A percentile compares a stretch with the other conserved stretches of the same genome.
Conservation (phyloP, 2,888 invertebrate species). For the Bunonema sp. region DNA sequence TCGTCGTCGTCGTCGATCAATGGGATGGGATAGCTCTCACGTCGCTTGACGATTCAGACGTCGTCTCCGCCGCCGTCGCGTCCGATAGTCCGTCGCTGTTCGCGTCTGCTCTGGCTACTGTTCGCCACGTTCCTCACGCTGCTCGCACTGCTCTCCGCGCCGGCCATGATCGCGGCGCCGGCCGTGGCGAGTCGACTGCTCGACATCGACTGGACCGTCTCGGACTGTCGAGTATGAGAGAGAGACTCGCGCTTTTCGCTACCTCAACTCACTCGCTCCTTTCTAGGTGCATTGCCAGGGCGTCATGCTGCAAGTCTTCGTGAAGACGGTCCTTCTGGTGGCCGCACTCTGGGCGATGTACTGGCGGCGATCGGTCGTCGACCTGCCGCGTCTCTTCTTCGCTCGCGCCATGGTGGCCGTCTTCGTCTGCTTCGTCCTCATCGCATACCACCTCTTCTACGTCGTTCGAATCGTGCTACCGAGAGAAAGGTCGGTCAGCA, state of each 20-base stretch:
- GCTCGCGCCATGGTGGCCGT: constrained; percentile 26
- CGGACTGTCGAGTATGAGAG: too few species aligned
- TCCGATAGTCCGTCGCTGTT: too few species aligned
- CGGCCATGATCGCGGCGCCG: constrained; percentile 29
- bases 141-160: constrained; percentile 28
- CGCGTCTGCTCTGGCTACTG: constrained; percentile 26
- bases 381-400: constrained; percentile 29
- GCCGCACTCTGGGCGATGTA: constrained; percentile 20
- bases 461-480: constrained; percentile 64
- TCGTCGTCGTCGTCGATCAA: too few species aligned
- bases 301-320: constrained; percentile 21
- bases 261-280: too few species aligned
- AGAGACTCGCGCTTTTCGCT: too few species aligned
- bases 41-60: too few species aligned
- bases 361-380: constrained; percentile 21
- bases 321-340: constrained; percentile 28
- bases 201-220: too few species aligned
- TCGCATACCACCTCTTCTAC: constrained; percentile 95
- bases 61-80: too few species aligned
- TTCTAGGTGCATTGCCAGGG: constrained; percentile 29
- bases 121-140: constrained; percentile 19
- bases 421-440: constrained; percentile 59
- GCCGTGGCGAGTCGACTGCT: too few species aligned
- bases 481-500: too few species aligned
- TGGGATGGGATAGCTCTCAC: too few species aligned